These are phyloP conservation scores for Criorhina ranunculi DNA, from an alignment of 2,888 invertebrate species.

Conservation along the genomic window DNA sequence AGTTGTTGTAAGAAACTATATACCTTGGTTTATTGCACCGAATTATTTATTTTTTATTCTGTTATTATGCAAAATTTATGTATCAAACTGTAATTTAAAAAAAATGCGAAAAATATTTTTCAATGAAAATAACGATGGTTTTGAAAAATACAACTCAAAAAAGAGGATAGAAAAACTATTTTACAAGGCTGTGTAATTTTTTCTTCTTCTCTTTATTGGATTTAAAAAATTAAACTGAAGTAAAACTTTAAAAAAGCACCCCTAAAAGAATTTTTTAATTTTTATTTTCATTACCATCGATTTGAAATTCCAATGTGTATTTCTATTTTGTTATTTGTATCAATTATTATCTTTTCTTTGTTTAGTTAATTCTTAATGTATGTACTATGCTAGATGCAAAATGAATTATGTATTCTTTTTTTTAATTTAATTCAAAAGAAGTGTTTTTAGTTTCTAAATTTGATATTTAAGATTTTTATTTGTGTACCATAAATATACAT, in stretches of 20 bases:
- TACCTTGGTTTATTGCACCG: too few relatives aligned
- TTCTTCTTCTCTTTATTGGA: constrained; percentile 64
- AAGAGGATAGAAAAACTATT: constrained; percentile 47
- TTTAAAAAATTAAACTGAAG: constrained; percentile 9
- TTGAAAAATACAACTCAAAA: constrained; percentile 31
- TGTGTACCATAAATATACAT: constrained; percentile 61
- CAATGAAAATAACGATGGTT: constrained; percentile 42
- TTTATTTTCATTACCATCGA: constrained; percentile 63
- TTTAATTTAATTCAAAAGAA: constrained; percentile 12
- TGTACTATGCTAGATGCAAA: constrained; percentile 13
- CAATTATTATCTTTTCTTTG: constrained; percentile 40
- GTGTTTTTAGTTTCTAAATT: constrained; percentile 64
- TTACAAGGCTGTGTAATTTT: constrained; percentile 74
- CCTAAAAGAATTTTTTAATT: too few relatives aligned
- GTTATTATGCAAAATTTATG: neutral
- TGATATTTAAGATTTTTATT: constrained; percentile 50
- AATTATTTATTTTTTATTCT: constrained; percentile 11
- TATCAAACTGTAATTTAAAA: constrained; percentile 28
- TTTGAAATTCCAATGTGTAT: constrained; percentile 70
- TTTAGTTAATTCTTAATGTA: constrained; percentile 55
- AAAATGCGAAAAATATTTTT: neutral
- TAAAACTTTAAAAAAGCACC: constrained; percentile 18
- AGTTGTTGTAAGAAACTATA: too few relatives aligned
- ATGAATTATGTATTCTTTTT: constrained; percentile 50
- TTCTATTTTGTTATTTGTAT: constrained; percentile 49